Conservation (phyloP, 2,888 invertebrate genomes). For the Agonum fuliginosum region DNA sequence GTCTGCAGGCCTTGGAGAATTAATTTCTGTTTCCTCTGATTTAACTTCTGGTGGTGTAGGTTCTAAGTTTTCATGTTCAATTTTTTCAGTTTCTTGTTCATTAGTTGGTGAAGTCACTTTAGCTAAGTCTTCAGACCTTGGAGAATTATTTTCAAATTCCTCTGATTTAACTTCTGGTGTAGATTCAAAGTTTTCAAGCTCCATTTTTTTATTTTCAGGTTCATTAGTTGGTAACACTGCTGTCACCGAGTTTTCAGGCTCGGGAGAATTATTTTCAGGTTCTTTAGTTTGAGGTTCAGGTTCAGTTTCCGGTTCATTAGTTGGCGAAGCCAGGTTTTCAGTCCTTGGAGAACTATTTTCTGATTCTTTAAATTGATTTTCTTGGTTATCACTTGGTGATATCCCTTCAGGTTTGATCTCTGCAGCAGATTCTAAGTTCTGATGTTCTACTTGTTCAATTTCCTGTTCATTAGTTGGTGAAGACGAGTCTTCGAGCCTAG, state of each 20-base stretch:
- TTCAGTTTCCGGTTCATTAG: not conserved
- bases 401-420: not conserved
- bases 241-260: not conserved
- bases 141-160: not conserved
- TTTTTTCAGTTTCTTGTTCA: not conserved
- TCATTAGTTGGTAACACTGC: too few species aligned
- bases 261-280: not conserved
- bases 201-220: not conserved
- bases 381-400: too few species aligned
- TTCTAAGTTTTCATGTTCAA: too few species aligned
- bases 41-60: not conserved
- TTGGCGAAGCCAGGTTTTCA: not conserved
- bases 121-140: too few species aligned
- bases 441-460: not conserved
- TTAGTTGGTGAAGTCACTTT: conserved; percentile 1
- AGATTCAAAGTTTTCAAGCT: too few species aligned
- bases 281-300: not conserved
- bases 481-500: not conserved
- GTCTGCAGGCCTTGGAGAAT: not conserved
- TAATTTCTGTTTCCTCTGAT: not conserved
- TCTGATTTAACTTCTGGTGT: not conserved
- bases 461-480: not conserved
- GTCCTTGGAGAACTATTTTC: not conserved
- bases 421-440: too few species aligned
- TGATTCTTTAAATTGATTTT: not conserved